These are phyloP conservation scores for Choloepus hoffmanni DNA, from an alignment of 2,113 vertebrate species.

Conservation along the genomic window DNA sequence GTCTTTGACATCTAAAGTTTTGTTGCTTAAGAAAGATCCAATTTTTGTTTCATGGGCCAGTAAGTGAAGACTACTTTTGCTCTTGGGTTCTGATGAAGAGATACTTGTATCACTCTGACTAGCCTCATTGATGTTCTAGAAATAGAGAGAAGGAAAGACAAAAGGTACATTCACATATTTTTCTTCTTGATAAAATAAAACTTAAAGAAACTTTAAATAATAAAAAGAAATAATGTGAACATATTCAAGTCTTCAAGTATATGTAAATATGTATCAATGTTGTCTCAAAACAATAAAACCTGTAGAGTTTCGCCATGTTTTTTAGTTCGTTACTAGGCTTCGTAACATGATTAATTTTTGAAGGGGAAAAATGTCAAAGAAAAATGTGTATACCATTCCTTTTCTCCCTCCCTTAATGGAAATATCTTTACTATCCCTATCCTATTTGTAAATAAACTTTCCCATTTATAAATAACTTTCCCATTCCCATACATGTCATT, in stretches of 20 bases:
- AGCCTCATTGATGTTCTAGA: conserved; percentile 83
- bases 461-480: neutral
- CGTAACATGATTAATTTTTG: neutral
- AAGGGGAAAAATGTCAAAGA: neutral
- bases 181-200: neutral
- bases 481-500: neutral
- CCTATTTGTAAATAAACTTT: neutral
- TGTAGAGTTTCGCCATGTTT: rapidly evolving
- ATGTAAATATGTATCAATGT: rapidly evolving
- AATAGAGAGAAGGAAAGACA: neutral
- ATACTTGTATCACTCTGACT: conserved; percentile 83
- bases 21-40: conserved; percentile 76
- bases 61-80: conserved; percentile 82
- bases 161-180: neutral
- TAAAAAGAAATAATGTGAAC: neutral
- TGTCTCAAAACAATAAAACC: neutral
- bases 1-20: conserved; percentile 76
- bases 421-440: rapidly evolving
- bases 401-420: neutral
- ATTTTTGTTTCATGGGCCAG: conserved; percentile 78
- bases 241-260: rapidly evolving
- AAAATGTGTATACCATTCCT: rapidly evolving
- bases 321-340: neutral
- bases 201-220: neutral
- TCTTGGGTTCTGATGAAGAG: conserved; percentile 83